Percentiles rank a stretch among this genome's conserved stretches.
Conservation (phyloP, 2,113 vertebrate species). For the Tachysurus fulvidraco region DNA sequence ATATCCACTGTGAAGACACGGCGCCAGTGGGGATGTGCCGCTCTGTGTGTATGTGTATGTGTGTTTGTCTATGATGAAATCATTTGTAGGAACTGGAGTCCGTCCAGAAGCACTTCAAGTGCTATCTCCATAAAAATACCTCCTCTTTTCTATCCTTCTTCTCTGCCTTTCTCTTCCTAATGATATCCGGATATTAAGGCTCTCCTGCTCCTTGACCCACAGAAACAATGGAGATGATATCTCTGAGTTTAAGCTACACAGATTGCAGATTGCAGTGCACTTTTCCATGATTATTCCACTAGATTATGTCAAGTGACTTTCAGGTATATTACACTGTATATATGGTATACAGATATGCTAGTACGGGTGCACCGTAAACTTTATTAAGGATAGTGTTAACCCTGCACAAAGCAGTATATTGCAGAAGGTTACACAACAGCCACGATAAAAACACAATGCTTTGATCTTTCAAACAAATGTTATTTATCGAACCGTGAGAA, state of each 20-base stretch:
- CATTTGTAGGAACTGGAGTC: constrained; percentile 3
- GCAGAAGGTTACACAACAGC: background rate
- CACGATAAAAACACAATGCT: background rate
- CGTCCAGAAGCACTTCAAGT: constrained; percentile 4
- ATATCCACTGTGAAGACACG: constrained; percentile 13
- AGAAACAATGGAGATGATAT: constrained; percentile 14
- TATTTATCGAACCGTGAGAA: background rate
- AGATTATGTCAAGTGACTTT: background rate
- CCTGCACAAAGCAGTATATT: background rate
- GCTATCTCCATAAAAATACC: background rate
- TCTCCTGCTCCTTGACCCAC: constrained; percentile 11
- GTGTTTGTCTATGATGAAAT: constrained; percentile 12
- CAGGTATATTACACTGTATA: background rate
- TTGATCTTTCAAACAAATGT: background rate
- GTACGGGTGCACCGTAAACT: background rate
- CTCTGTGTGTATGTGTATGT: background rate
- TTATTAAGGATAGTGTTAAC: background rate
- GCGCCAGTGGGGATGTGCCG: constrained; percentile 8
- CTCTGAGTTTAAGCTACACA: background rate
- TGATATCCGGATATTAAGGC: constrained; percentile 14
- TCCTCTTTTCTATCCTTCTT: background rate
- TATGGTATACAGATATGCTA: background rate
- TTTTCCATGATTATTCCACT: background rate
- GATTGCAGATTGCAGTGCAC: background rate
- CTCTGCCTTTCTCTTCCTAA: background rate